Evolutionary conservation across 2,797 vertebrate genomes (phyloP).

Genomic region (Hemibagrus guttatus): DNA sequence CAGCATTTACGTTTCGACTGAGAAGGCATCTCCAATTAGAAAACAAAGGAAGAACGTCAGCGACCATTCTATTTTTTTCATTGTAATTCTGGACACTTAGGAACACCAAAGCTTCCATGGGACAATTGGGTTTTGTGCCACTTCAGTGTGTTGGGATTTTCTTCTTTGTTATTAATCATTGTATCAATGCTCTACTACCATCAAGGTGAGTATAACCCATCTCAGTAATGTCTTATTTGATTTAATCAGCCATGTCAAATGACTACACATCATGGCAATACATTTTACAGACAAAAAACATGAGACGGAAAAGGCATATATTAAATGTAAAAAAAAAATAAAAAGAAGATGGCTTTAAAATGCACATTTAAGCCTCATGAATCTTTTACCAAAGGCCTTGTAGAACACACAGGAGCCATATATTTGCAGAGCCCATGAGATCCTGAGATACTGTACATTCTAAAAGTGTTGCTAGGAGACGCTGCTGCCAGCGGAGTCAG

Average conservation of each 20-base stretch:
- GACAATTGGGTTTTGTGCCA: slow-evolving; percentile 64
- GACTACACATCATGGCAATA: not conserved
- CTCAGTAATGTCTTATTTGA: not conserved
- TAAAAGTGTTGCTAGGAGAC: slow-evolving; percentile 80
- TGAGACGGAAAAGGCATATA: slow-evolving; percentile 42
- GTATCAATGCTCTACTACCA: slow-evolving; percentile 55
- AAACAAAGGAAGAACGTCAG: slow-evolving; percentile 1
- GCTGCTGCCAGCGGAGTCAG: slow-evolving; percentile 73
- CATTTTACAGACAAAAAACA: slow-evolving; percentile 31
- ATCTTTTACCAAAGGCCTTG: slow-evolving; percentile 76
- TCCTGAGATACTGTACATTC: slow-evolving; percentile 72
- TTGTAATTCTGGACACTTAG: not conserved
- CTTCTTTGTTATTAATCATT: slow-evolving; percentile 61
- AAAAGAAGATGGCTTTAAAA: slow-evolving; percentile 39
- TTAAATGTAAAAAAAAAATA: not conserved
- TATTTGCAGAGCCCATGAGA: slow-evolving; percentile 76
- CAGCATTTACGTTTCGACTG: slow-evolving; percentile 22
- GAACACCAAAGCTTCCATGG: not conserved
- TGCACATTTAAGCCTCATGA: slow-evolving; percentile 67
- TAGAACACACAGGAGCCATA: slow-evolving; percentile 68
- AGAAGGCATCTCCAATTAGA: slow-evolving; percentile 29
- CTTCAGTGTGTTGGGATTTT: slow-evolving; percentile 55
- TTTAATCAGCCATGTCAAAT: not conserved
- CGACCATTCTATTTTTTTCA: not conserved
- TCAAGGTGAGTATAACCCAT: slow-evolving; percentile 25